Conservation (phyloP, 37 sponge, comb jelly and placozoan genomes). For the Chondrosia reniformis region DNA sequence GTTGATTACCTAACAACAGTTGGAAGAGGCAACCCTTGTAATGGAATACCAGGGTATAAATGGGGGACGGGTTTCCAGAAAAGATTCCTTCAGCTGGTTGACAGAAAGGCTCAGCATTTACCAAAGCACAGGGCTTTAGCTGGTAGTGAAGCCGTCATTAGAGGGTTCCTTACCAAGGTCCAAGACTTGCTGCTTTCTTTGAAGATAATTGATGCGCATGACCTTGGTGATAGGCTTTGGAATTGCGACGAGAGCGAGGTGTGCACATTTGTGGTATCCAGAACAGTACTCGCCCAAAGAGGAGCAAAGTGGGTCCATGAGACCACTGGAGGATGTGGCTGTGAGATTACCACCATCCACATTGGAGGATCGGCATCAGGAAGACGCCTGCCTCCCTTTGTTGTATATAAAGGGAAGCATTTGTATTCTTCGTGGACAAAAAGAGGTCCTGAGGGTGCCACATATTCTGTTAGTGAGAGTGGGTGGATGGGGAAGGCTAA, state of each 20-base stretch:
- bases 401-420: constrained; percentile 64
- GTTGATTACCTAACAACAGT: not conserved
- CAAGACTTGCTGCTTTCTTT: not conserved
- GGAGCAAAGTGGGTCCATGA: constrained; percentile 50
- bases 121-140: not conserved
- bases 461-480: constrained; percentile 36
- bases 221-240: constrained; percentile 27
- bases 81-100: not conserved
- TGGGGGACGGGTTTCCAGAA: constrained; percentile 6
- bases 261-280: constrained; percentile 32
- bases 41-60: not conserved
- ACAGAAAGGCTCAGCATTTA: constrained; percentile 2
- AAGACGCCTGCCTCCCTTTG: constrained; percentile 41
- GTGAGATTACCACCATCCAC: constrained; percentile 45
- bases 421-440: constrained; percentile 33
- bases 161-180: not conserved
- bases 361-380: constrained; percentile 39
- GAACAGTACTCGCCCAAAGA: constrained; percentile 15
- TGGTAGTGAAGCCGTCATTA: not conserved
- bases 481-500: constrained; percentile 58
- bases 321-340: constrained; percentile 43
- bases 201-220: not conserved
- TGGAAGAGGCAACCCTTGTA: not conserved
- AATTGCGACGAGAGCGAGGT: constrained; percentile 55
- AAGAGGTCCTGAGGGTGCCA: constrained; percentile 47